Evolutionary conservation across 2,797 vertebrate genomes (phyloP).

Genomic region (Dicrostonyx torquatus): DNA sequence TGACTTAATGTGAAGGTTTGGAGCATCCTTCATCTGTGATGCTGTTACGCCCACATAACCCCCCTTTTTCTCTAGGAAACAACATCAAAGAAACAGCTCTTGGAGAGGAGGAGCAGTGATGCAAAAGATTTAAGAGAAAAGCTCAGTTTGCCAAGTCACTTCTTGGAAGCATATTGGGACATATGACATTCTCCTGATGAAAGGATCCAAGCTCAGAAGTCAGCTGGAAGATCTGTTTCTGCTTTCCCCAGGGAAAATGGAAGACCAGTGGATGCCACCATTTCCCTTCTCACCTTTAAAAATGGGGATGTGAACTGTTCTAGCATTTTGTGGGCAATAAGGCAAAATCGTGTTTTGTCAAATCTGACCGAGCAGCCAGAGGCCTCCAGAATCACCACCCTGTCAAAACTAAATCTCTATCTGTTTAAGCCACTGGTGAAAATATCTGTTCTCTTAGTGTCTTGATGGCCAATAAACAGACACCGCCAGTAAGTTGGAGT

Average conservation of each 20-base stretch:
- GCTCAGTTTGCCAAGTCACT: background rate
- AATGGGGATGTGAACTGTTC: background rate
- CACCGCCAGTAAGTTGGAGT: background rate
- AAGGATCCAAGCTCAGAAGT: background rate
- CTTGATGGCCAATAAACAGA: background rate
- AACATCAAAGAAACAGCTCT: background rate
- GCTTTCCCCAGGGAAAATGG: background rate
- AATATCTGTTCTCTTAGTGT: background rate
- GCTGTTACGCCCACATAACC: background rate
- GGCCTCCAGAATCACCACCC: background rate
- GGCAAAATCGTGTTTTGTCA: background rate
- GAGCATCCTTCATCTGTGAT: constrained; percentile 13
- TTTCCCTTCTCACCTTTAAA: background rate
- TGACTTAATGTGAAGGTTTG: background rate
- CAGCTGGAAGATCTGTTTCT: background rate
- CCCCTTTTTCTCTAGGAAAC: background rate
- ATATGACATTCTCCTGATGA: background rate
- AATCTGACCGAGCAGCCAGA: background rate
- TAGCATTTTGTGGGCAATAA: background rate
- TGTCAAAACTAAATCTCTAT: background rate
- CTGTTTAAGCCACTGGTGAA: background rate
- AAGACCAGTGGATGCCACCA: background rate
- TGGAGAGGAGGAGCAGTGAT: background rate
- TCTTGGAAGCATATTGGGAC: background rate
- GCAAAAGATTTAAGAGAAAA: background rate